A percentile compares a stretch with the other conserved stretches of the same genome.
phyloP scores from a whole-genome alignment of 35 echinoderm and acorn worm genomes.

The Chiridota heheva region DNA sequence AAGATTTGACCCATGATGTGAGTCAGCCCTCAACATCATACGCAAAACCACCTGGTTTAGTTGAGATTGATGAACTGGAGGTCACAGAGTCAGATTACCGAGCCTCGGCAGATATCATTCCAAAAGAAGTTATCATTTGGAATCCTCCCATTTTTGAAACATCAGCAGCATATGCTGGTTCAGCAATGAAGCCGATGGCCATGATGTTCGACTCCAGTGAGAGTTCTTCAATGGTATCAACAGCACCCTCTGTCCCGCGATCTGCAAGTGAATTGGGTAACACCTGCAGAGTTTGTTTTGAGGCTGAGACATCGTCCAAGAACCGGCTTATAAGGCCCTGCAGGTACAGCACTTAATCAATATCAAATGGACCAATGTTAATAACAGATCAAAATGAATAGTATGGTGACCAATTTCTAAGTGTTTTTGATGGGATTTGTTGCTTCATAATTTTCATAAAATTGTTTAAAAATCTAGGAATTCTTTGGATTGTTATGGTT shows the following conservation, averaged over 20 bases:
- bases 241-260: slow-evolving; percentile 70
- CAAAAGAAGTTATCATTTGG: slow-evolving; percentile 79
- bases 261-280: slow-evolving; percentile 88
- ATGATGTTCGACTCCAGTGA: slow-evolving; percentile 72
- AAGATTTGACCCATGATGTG: slow-evolving; percentile 28
- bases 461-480: too few species aligned
- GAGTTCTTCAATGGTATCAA: slow-evolving; percentile 75
- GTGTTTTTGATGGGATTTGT: too few species aligned
- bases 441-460: too few species aligned
- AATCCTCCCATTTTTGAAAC: slow-evolving; percentile 54
- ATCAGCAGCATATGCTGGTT: slow-evolving; percentile 9
- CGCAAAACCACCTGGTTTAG: slow-evolving; percentile 7
- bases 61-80: background rate
- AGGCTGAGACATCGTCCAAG: slow-evolving; percentile 84
- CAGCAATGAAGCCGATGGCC: slow-evolving; percentile 34
- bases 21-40: slow-evolving; percentile 63
- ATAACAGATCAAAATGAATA: too few species aligned
- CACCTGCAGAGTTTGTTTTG: slow-evolving; percentile 90
- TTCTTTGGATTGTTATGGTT: too few species aligned
- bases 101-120: slow-evolving; percentile 49
- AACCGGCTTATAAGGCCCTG: slow-evolving; percentile 92
- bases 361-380: background rate
- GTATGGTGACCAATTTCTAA: too few species aligned
- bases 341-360: slow-evolving; percentile 22
- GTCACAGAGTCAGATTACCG: slow-evolving; percentile 17